These are phyloP conservation scores for Dolichopus griseipennis DNA, from an alignment of 2,888 invertebrate species.

Conservation along the genomic window DNA sequence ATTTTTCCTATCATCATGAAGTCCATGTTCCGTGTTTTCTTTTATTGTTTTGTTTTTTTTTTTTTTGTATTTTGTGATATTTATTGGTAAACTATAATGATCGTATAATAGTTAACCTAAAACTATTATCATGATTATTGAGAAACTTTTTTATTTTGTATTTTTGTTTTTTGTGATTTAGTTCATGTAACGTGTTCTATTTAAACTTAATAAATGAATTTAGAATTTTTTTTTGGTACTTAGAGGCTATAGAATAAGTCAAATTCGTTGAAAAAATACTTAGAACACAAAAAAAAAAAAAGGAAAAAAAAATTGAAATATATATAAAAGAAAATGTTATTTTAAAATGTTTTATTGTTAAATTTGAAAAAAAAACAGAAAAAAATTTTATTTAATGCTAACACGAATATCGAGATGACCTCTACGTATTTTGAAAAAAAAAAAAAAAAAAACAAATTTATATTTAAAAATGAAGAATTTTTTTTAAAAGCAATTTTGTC, in stretches of 20 bases:
- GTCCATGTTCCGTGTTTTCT: neutral
- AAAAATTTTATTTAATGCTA: neutral
- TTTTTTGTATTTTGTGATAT: neutral
- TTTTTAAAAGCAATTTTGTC: too few species aligned
- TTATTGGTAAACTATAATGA: neutral
- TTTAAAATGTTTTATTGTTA: neutral
- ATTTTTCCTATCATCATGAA: constrained; percentile 4
- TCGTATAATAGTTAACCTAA: neutral
- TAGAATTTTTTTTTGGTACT: neutral
- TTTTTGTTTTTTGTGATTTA: neutral
- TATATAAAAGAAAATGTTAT: neutral
- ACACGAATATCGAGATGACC: constrained; percentile 2
- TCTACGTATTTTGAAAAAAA: neutral
- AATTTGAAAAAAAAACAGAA: too few species aligned
- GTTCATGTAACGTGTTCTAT: neutral
- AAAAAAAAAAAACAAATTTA: neutral
- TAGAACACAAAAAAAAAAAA: neutral
- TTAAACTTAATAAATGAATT: neutral
- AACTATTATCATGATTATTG: neutral
- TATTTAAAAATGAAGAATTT: too few species aligned
- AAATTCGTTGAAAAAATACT: neutral
- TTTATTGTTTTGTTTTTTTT: neutral
- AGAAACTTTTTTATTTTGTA: neutral
- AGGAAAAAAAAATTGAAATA: neutral
- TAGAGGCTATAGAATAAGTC: neutral